Percentiles rank a stretch among this genome's conserved stretches.
Conservation (phyloP, 2,797 vertebrate genomes). For the Coranthus polyacanthus region DNA sequence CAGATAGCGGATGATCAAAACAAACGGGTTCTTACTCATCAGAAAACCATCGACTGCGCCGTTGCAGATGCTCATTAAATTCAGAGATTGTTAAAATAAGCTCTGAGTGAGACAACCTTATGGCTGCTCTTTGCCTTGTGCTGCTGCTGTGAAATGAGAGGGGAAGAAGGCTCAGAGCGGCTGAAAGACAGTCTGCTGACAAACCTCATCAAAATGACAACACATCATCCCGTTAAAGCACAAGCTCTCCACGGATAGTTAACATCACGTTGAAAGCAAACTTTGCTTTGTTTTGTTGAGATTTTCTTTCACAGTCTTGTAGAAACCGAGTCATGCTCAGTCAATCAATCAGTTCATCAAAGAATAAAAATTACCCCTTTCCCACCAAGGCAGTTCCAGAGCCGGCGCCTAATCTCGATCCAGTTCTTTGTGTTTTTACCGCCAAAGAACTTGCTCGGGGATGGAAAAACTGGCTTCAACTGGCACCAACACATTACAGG, state of each 20-base stretch:
- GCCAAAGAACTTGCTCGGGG: too few relatives aligned
- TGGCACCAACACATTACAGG: too few relatives aligned
- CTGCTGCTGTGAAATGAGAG: constrained; percentile 33
- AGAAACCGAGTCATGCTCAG: background rate
- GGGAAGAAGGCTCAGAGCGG: constrained; percentile 25
- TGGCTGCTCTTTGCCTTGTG: constrained; percentile 41
- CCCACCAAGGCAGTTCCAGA: background rate
- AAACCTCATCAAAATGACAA: constrained; percentile 38
- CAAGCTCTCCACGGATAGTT: constrained; percentile 33
- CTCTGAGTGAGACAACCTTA: constrained; percentile 56
- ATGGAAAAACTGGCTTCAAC: too few relatives aligned
- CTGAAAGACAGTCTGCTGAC: constrained; percentile 40
- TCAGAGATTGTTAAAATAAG: constrained; percentile 54
- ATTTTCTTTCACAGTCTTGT: constrained; percentile 15
- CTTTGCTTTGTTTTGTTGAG: constrained; percentile 40
- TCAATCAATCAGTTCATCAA: constrained; percentile 45
- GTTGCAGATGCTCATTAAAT: constrained; percentile 71
- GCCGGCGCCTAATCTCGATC: too few relatives aligned
- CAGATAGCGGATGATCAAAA: constrained; percentile 64
- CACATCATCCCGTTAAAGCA: constrained; percentile 29
- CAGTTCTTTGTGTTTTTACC: too few relatives aligned
- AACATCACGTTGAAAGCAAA: constrained; percentile 36
- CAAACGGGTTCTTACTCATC: constrained; percentile 67
- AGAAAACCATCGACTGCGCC: constrained; percentile 53
- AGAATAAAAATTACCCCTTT: constrained; percentile 13